Evolutionary conservation across 2,113 vertebrate genomes (phyloP).

Genomic region (Neoarius graeffei): DNA sequence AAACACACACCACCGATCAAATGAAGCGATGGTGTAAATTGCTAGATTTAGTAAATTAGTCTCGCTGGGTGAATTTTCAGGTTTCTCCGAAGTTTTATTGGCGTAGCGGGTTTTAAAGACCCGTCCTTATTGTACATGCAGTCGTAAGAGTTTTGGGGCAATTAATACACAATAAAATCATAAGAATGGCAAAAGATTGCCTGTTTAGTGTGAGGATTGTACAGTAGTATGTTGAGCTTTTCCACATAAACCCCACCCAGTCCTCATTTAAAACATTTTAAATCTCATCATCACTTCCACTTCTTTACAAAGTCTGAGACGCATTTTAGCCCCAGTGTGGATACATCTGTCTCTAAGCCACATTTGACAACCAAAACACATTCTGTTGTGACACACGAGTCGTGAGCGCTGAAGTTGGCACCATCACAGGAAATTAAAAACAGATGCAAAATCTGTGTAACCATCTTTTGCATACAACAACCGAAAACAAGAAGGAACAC

Average conservation of each 20-base stretch:
- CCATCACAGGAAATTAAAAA: background rate
- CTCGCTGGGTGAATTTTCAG: background rate
- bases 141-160: background rate
- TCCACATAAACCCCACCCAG: background rate
- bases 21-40: background rate
- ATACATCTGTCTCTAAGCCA: background rate
- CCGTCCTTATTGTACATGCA: background rate
- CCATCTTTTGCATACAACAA: slow-evolving; percentile 22
- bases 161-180: background rate
- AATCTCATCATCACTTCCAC: background rate
- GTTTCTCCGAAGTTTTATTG: no score
- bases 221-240: background rate
- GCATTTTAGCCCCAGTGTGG: background rate
- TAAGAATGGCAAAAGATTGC: background rate
- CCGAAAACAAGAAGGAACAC: slow-evolving; percentile 13
- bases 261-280: background rate
- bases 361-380: slow-evolving; percentile 11
- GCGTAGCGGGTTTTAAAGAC: no score
- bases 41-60: background rate
- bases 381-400: background rate
- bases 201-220: background rate
- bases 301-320: background rate
- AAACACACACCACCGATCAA: background rate
- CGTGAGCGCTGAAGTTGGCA: background rate
- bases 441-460: slow-evolving; percentile 8